Evolutionary conservation across 2,888 invertebrate genomes (phyloP), one percentile per base, ranked within the genome.

Genomic region (Tenthredo mesomela): DNA sequence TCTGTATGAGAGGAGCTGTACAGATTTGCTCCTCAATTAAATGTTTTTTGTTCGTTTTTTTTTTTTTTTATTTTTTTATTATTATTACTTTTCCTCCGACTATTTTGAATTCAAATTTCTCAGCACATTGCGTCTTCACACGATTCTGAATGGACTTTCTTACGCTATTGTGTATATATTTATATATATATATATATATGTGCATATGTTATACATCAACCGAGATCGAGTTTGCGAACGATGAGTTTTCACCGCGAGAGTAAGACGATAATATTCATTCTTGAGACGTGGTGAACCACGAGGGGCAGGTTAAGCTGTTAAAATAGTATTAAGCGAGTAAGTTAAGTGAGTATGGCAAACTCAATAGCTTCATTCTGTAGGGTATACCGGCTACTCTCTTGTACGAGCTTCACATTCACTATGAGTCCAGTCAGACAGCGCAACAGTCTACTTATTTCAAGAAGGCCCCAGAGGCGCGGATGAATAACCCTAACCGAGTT

Each of bases 341-440:
- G 78, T 78, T 78, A 61, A 78, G 78, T 78, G 78, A 78, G 78
- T 78, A 78, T 78, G 78, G 78, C 67, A 82, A 82, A 65, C 43
- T 82, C 43, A 54, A 82, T 82, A 67, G 82, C 82, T 78, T 82
- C 67, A 82, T 82, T 82, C 25, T 61, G 21, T 58, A 6, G 6
- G 33, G 33, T 33, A 18, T 33, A 33, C 15, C 6, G 33, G 67
- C 33, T 67, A 18, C 12, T 33, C 15, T 25, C 21, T 25, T 67
- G 15, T 37, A 12, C 25, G 25, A n/a, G 54, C 54, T 37, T 70
- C 37, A 37, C 33, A 18, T 67, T 67, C 10, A 33, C 21, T 12
- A 50, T n/a, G n/a, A 75, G 50, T 25, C n/a, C 25, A 77, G 18
- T 77, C 75, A 29, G 50, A 73, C 40, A 18, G 12, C 15, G 47